Conservation (phyloP, 2,797 vertebrate genomes). For the Smutsia temminckii region DNA sequence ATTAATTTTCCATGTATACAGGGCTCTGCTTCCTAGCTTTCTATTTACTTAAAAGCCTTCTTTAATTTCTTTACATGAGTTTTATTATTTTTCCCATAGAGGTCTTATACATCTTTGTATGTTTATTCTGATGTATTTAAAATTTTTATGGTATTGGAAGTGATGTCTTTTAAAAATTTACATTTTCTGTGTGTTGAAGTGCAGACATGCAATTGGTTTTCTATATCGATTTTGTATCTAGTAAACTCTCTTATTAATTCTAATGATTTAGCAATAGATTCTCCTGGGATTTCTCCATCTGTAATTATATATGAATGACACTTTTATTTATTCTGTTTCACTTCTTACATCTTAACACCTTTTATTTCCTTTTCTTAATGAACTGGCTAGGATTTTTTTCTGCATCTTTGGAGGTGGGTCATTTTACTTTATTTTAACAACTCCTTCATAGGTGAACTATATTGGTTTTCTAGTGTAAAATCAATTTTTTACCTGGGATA, state of each 20-base stretch:
- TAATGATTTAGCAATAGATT: not conserved
- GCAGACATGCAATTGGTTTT: not conserved
- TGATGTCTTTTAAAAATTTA: slow-evolving; percentile 11
- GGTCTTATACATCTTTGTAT: not conserved
- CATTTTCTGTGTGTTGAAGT: not conserved
- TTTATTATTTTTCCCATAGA: not conserved
- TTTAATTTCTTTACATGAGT: not conserved
- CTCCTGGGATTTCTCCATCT: not conserved
- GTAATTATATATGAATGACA: not conserved
- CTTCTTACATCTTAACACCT: slow-evolving; percentile 42
- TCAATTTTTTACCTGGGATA: not conserved
- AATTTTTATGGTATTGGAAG: not conserved
- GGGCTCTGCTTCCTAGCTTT: not conserved
- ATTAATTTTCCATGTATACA: not conserved
- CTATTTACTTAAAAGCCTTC: not conserved
- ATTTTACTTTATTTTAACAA: slow-evolving; percentile 61
- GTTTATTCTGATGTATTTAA: not conserved
- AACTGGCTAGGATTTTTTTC: slow-evolving; percentile 69
- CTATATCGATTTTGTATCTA: not conserved
- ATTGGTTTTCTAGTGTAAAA: slow-evolving; percentile 48
- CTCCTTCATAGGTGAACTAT: not conserved
- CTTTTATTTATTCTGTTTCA: slow-evolving; percentile 35
- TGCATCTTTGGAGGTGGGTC: slow-evolving; percentile 66
- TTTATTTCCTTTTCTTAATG: slow-evolving; percentile 63
- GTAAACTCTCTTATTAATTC: not conserved